Evolutionary conservation across 2,888 invertebrate species (phyloP).

Genomic region (Lasioglossum villosulum): DNA sequence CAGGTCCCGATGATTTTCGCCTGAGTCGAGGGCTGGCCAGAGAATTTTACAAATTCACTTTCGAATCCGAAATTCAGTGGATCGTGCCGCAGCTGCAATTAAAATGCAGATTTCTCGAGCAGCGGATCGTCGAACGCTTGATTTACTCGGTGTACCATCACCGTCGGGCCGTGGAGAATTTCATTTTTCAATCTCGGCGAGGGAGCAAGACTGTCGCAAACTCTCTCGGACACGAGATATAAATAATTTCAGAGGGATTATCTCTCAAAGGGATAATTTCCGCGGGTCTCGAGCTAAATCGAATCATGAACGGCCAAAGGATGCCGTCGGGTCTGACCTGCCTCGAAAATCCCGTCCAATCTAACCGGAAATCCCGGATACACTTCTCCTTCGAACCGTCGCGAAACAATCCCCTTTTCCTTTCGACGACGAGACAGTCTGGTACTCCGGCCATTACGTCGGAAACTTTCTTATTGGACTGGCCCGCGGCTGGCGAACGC

Average conservation of each 20-base stretch:
- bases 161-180: not conserved
- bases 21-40: not conserved
- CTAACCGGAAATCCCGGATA: slow-evolving; percentile 37
- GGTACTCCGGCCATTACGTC: slow-evolving; percentile 57
- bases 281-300: slow-evolving; percentile 23
- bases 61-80: not conserved
- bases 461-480: slow-evolving; percentile 58
- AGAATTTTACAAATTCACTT: not conserved
- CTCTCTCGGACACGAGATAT: not conserved
- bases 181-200: not conserved
- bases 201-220: not conserved
- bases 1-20: not conserved
- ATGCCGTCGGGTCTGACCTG: slow-evolving; percentile 23
- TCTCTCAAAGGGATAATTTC: slow-evolving; percentile 28
- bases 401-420: slow-evolving; percentile 48
- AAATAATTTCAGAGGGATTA: slow-evolving; percentile 41
- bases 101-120: not conserved
- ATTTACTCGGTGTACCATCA: not conserved
- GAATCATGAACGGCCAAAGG: slow-evolving; percentile 43
- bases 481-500: slow-evolving; percentile 54
- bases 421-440: slow-evolving; percentile 54
- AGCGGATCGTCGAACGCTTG: not conserved
- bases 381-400: slow-evolving; percentile 19
- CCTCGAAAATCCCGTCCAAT: slow-evolving; percentile 55
- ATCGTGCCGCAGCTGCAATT: not conserved